A percentile compares a stretch with the other conserved stretches of the same genome.
Conservation (phyloP, 2,113 vertebrate genomes). For the Paraplagusia blochii region DNA sequence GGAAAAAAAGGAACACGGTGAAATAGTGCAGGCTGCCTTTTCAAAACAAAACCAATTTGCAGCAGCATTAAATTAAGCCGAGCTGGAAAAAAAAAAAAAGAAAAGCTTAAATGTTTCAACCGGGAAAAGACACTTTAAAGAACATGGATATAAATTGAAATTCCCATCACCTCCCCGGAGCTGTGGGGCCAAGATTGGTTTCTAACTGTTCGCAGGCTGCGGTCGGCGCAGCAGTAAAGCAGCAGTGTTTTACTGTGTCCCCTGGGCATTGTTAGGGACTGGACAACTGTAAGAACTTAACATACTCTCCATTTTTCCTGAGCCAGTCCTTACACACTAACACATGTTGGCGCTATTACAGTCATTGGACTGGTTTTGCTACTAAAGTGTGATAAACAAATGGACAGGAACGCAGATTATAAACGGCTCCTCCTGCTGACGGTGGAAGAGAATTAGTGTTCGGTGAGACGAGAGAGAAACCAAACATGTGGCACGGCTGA, state of each 20-base stretch:
- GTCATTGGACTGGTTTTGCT: constrained; percentile 12
- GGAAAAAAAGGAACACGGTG: constrained; percentile 5
- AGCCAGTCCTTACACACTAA: constrained; percentile 41
- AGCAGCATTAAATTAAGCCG: not conserved
- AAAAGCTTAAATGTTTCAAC: not conserved
- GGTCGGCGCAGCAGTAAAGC: constrained; percentile 38
- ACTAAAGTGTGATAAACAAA: constrained; percentile 13
- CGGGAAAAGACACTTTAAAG: not conserved
- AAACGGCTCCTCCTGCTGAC: too few species aligned
- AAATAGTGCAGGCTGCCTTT: not conserved
- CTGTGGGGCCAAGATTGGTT: constrained; percentile 14
- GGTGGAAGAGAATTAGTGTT: too few species aligned
- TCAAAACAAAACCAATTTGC: not conserved
- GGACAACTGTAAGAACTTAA: not conserved
- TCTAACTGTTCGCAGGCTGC: constrained; percentile 25
- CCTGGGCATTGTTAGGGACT: constrained; percentile 47
- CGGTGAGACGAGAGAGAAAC: too few species aligned
- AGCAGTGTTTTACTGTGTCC: constrained; percentile 60
- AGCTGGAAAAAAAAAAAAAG: not conserved
- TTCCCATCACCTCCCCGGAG: not conserved
- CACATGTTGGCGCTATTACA: constrained; percentile 27
- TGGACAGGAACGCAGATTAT: not conserved
- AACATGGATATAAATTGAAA: constrained; percentile 1
- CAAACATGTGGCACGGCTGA: too few species aligned
- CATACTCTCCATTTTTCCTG: constrained; percentile 52